phyloP scores from a whole-genome alignment of 2,113 vertebrate species.

The Nipponia nippon region DNA sequence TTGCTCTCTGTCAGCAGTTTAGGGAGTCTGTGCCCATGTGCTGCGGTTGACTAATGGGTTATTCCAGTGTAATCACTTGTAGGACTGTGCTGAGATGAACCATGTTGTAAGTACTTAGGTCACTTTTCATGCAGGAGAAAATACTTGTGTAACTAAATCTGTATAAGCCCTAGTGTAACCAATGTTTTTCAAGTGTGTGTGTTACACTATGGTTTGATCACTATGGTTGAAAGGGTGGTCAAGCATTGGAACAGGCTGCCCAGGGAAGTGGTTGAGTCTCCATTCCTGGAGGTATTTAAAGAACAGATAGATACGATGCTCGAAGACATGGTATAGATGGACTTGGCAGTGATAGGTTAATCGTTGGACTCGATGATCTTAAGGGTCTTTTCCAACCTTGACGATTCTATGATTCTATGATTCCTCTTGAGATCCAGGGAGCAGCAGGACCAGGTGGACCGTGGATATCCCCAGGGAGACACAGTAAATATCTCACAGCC shows the following conservation, averaged over 20 bases:
- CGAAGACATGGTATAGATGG: too few relatives aligned
- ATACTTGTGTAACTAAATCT: neutral
- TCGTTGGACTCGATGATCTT: too few relatives aligned
- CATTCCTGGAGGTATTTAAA: too few relatives aligned
- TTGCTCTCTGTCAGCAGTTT: neutral
- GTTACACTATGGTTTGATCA: neutral
- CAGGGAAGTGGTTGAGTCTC: too few relatives aligned
- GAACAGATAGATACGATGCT: too few relatives aligned
- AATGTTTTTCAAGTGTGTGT: neutral
- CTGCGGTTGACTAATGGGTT: neutral
- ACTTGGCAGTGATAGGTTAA: too few relatives aligned
- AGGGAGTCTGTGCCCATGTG: neutral
- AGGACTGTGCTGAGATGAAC: neutral
- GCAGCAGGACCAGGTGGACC: neutral
- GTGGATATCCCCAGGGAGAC: neutral
- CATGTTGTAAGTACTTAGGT: accelerated
- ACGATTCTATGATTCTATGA: too few relatives aligned
- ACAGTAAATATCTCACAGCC: neutral
- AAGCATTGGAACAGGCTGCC: too few relatives aligned
- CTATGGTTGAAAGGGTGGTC: too few relatives aligned
- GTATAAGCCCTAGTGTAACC: neutral
- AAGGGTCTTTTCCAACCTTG: too few relatives aligned
- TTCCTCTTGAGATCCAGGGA: neutral
- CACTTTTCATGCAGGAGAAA: neutral
- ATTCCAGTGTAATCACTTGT: neutral